Evolutionary conservation across 2,888 invertebrate genomes (phyloP).

Genomic region (Ochropleura plecta): DNA sequence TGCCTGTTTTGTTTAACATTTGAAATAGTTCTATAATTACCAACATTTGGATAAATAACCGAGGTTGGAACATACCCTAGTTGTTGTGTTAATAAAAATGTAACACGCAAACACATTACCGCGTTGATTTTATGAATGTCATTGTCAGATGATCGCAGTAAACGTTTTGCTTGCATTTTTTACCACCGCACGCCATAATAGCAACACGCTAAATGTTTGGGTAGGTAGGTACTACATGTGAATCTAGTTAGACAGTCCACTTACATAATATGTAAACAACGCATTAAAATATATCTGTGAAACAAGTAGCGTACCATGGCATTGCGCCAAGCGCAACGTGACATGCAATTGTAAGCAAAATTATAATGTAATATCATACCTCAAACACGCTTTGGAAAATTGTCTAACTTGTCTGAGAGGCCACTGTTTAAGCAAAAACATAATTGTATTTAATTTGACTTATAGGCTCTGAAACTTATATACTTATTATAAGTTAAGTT

Average conservation of each 20-base stretch:
- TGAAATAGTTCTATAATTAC: not conserved
- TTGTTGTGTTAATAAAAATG: not conserved
- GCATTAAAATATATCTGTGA: conserved; percentile 11
- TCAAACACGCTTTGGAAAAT: conserved; percentile 70
- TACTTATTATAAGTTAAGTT: no score
- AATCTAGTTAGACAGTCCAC: not conserved
- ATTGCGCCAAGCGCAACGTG: not conserved
- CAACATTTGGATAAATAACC: not conserved
- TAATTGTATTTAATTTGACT: not conserved
- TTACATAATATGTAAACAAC: not conserved
- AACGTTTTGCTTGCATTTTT: not conserved
- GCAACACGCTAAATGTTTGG: no score
- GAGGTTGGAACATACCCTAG: not conserved
- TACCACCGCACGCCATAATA: no score
- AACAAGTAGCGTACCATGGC: conserved; percentile 8
- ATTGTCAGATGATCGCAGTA: not conserved
- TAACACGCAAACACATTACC: not conserved
- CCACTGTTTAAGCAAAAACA: conserved; percentile 47
- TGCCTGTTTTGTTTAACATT: not conserved
- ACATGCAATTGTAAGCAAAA: conserved; percentile 31
- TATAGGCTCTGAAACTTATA: not conserved
- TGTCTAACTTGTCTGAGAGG: conserved; percentile 44
- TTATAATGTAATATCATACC: conserved; percentile 69
- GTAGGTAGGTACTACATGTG: not conserved
- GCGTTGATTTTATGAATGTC: not conserved